A percentile compares a stretch with the other conserved stretches of the same genome.
phyloP scores from a whole-genome alignment of 1,140 invertebrate genomes.

The Sipha flava region DNA sequence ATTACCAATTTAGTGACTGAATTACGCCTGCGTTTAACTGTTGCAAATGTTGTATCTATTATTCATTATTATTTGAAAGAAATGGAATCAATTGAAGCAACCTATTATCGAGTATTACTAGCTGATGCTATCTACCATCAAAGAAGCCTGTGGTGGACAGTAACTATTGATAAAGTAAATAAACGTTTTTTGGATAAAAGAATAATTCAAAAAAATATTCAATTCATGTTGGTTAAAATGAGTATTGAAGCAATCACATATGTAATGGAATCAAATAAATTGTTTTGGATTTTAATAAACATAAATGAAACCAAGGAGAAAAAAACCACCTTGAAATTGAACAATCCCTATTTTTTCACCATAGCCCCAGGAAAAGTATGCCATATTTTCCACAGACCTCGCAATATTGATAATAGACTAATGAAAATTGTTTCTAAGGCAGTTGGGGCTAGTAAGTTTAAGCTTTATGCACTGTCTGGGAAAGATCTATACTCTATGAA shows the following conservation, averaged over 20 bases:
- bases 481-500: neutral
- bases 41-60: neutral
- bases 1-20: neutral
- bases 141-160: constrained; percentile 6
- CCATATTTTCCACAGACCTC: neutral
- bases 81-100: neutral
- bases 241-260: neutral
- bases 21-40: neutral
- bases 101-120: neutral
- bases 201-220: neutral
- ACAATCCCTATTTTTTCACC: neutral
- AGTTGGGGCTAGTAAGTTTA: neutral
- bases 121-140: neutral
- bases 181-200: neutral
- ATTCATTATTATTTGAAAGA: neutral
- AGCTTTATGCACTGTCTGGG: neutral
- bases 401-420: neutral
- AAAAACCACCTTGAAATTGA: neutral
- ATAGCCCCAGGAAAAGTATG: neutral
- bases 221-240: neutral
- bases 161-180: neutral
- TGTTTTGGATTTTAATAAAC: constrained; percentile 10
- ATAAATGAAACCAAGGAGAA: neutral
- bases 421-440: neutral
- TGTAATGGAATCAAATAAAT: neutral